Percentiles rank a stretch among this genome's conserved stretches.
These are phyloP conservation scores for Isichthys henryi DNA, from an alignment of 2,113 vertebrate genomes.

Conservation along the genomic window DNA sequence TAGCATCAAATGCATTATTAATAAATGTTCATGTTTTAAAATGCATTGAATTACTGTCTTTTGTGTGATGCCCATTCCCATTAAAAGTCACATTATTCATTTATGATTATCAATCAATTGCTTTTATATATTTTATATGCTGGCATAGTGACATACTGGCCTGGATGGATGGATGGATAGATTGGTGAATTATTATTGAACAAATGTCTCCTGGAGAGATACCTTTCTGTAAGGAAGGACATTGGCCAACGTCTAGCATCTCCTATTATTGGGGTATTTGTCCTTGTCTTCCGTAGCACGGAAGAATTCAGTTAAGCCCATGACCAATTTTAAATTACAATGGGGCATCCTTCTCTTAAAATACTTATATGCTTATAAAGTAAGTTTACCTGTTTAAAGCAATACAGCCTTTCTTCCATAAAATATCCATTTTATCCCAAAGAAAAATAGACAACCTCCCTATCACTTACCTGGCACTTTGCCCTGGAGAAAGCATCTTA, in stretches of 20 bases:
- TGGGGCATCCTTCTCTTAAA: neutral
- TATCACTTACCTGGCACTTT: neutral
- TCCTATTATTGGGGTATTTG: neutral
- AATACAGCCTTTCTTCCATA: neutral
- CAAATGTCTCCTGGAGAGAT: neutral
- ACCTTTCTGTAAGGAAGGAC: neutral
- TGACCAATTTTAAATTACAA: neutral
- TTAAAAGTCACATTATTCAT: neutral
- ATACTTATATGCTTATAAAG: neutral
- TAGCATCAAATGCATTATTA: neutral
- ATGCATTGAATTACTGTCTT: neutral
- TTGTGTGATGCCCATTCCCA: neutral
- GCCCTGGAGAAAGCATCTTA: neutral
- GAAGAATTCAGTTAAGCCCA: neutral
- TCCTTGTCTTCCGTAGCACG: neutral
- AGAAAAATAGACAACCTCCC: neutral
- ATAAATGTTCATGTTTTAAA: neutral
- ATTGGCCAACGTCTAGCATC: neutral
- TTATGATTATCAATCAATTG: neutral
- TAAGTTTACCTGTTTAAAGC: neutral
- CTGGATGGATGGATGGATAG: neutral
- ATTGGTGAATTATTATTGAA: neutral
- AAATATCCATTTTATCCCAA: neutral
- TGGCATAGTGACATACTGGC: neutral
- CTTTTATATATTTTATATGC: neutral